Percentiles rank a stretch among this genome's conserved stretches.
These are phyloP conservation scores for Tachystola acroxantha DNA, from an alignment of 2,888 invertebrate genomes.

Conservation along the genomic window DNA sequence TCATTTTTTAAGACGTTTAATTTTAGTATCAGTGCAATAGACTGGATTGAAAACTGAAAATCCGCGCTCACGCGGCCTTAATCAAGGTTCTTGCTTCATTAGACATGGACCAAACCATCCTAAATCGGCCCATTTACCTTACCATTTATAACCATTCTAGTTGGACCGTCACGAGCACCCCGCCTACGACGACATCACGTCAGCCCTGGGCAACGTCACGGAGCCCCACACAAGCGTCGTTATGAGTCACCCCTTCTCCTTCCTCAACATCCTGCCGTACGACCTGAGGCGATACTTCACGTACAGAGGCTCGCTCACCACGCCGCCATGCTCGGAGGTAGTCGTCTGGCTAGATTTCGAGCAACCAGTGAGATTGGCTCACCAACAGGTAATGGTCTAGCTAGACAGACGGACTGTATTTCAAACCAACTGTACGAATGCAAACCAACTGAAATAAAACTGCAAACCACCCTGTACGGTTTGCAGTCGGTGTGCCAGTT, in stretches of 20 bases:
- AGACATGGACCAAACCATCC: too few relatives aligned
- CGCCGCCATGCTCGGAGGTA: conserved; percentile 91
- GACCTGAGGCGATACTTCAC: conserved; percentile 85
- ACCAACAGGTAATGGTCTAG: conserved; percentile 84
- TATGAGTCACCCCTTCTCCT: conserved; percentile 68
- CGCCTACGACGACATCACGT: conserved; percentile 79
- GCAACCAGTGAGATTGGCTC: conserved; percentile 82
- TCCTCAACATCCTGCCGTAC: conserved; percentile 74
- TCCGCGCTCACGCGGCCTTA: too few relatives aligned
- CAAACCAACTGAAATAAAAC: too few relatives aligned
- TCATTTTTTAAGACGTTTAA: too few relatives aligned
- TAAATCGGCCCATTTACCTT: background rate
- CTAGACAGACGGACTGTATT: too few relatives aligned
- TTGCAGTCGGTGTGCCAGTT: background rate
- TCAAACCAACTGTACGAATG: too few relatives aligned
- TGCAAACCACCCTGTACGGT: too few relatives aligned
- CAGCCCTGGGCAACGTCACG: conserved; percentile 74
- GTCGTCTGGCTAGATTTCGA: conserved; percentile 92
- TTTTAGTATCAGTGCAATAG: too few relatives aligned
- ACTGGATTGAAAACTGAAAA: too few relatives aligned
- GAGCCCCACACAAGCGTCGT: conserved; percentile 68
- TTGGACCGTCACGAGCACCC: conserved; percentile 70
- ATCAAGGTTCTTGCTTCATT: too few relatives aligned
- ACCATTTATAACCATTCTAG: too few relatives aligned
- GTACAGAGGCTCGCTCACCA: conserved; percentile 91